These are phyloP conservation scores for Nebria brevicollis DNA, from an alignment of 2,888 invertebrate species.

Conservation along the genomic window DNA sequence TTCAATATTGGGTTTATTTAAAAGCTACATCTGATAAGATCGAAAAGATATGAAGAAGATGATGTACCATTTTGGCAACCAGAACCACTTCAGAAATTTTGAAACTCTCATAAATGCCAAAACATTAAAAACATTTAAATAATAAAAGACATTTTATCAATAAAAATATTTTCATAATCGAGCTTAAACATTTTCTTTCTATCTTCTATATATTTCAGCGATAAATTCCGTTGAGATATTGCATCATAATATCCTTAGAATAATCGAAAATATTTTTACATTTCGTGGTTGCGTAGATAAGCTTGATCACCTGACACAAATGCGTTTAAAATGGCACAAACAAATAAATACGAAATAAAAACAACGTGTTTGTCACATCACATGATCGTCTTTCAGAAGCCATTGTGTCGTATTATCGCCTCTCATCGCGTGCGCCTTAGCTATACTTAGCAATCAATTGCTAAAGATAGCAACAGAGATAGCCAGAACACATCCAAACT, in stretches of 20 bases:
- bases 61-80: background rate
- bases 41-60: background rate
- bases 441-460: conserved; percentile 33
- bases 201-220: background rate
- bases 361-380: background rate
- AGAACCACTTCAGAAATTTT: background rate
- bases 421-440: conserved; percentile 10
- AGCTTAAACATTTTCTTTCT: too few species aligned
- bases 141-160: too few species aligned
- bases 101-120: background rate
- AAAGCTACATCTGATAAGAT: background rate
- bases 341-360: background rate
- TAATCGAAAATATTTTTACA: background rate
- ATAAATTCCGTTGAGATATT: background rate
- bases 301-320: background rate
- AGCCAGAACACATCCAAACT: background rate
- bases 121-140: background rate
- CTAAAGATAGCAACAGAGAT: conserved; percentile 24
- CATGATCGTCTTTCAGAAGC: conserved; percentile 15
- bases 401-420: conserved; percentile 39
- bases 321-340: background rate
- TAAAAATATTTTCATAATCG: too few species aligned
- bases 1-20: background rate
- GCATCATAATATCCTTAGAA: background rate
- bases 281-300: background rate